Conservation (phyloP, 23 tunicate genomes). For the Halocynthia roretzi region DNA sequence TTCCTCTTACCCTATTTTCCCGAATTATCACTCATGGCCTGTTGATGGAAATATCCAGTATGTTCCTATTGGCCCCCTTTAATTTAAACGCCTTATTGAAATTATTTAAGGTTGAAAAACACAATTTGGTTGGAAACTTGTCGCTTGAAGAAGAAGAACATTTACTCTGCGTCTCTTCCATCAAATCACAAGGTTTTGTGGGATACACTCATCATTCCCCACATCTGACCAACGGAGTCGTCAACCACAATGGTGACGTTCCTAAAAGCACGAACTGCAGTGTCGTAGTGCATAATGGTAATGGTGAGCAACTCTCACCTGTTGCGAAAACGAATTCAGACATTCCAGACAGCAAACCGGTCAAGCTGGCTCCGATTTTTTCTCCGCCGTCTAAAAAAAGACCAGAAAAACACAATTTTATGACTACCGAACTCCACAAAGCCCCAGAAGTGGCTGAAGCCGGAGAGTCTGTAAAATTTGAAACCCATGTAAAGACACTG, state of each 20-base stretch:
- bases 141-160: constrained; percentile 31
- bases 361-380: constrained; percentile 24
- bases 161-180: background rate
- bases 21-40: too few relatives aligned
- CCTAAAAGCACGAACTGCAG: background rate
- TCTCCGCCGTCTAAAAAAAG: background rate
- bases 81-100: too few relatives aligned
- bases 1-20: too few relatives aligned
- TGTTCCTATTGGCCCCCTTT: too few relatives aligned
- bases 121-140: constrained; percentile 5
- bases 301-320: background rate
- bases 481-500: too few relatives aligned
- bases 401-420: too few relatives aligned
- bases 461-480: too few relatives aligned
- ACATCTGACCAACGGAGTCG: constrained; percentile 2
- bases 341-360: background rate
- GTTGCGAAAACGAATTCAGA: background rate
- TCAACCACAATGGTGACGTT: background rate
- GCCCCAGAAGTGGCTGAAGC: too few relatives aligned
- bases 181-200: constrained; percentile 9
- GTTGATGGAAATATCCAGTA: too few relatives aligned
- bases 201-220: background rate
- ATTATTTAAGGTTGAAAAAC: background rate
- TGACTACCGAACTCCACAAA: too few relatives aligned
- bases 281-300: background rate